Percentiles rank a stretch among this genome's conserved stretches.
Conservation (phyloP, 2,797 vertebrate genomes). For the Megaceryle alcyon region DNA sequence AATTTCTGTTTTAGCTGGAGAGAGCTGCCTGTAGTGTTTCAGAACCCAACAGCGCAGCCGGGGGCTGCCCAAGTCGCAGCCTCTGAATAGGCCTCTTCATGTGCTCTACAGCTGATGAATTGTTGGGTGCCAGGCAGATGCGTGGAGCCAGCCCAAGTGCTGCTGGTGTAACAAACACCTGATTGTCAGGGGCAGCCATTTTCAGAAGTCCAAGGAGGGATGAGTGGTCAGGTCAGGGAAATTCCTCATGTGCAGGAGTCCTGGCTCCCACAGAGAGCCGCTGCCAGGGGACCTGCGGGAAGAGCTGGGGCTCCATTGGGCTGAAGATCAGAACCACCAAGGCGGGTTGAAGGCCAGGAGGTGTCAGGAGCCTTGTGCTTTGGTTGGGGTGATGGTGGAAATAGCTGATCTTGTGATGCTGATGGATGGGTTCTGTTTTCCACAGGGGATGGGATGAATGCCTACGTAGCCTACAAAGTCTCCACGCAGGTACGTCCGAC, state of each 20-base stretch:
- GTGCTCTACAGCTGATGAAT: constrained; percentile 63
- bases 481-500: constrained; percentile 88
- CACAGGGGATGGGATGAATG: constrained; percentile 97
- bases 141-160: constrained; percentile 38
- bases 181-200: constrained; percentile 64
- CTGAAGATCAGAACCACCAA: not conserved
- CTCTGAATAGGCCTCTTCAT: constrained; percentile 58
- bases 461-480: constrained; percentile 97
- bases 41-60: constrained; percentile 15
- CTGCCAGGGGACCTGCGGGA: not conserved
- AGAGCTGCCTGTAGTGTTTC: not conserved
- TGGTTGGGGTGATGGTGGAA: not conserved
- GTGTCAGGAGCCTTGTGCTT: not conserved
- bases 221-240: constrained; percentile 15
- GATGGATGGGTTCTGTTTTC: not conserved
- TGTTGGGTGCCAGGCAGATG: constrained; percentile 75
- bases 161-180: constrained; percentile 53
- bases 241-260: not conserved
- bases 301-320: not conserved
- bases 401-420: not conserved
- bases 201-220: constrained; percentile 46
- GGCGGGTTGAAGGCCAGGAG: not conserved
- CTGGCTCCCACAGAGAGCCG: not conserved
- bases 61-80: constrained; percentile 8
- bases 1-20: constrained; percentile 52